These are phyloP conservation scores for Lophotriccus pileatus DNA, from an alignment of 2,797 vertebrate species.

Conservation along the genomic window DNA sequence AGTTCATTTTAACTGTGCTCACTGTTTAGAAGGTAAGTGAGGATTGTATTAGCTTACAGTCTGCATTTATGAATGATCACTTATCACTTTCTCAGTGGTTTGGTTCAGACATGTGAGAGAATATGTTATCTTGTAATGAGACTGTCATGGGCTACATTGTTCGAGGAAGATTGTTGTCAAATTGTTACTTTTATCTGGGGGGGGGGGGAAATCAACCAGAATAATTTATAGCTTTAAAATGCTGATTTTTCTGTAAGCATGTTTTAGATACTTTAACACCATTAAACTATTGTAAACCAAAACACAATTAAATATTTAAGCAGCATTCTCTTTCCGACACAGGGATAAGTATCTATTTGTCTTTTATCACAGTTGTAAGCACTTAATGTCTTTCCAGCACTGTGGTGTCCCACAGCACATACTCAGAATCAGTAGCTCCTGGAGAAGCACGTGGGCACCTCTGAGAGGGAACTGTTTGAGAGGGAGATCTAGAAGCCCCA, in stretches of 20 bases:
- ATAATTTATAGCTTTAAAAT: constrained; percentile 40
- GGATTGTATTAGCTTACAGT: constrained; percentile 34
- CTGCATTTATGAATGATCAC: constrained; percentile 10
- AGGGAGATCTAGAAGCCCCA: not conserved
- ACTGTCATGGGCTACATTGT: not conserved
- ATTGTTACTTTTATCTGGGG: not conserved
- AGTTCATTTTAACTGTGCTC: constrained; percentile 43
- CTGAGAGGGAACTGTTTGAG: not conserved
- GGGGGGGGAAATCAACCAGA: not conserved
- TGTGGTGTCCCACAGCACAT: not conserved
- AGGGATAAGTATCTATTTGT: not conserved
- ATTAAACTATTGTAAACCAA: constrained; percentile 18
- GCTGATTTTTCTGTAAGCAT: not conserved
- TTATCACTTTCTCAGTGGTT: not conserved
- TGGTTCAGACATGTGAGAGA: constrained; percentile 7
- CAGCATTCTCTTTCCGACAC: not conserved
- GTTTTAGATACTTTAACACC: not conserved
- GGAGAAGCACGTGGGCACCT: not conserved
- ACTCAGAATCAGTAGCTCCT: not conserved
- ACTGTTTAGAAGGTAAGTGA: constrained; percentile 35
- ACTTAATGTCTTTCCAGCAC: not conserved
- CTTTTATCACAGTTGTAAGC: not conserved
- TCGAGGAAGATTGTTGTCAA: not conserved
- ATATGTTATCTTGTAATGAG: constrained; percentile 5
- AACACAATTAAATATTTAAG: constrained; percentile 53